phyloP scores from a whole-genome alignment of 2,888 invertebrate species.

The Ypsolopha scabrella region DNA sequence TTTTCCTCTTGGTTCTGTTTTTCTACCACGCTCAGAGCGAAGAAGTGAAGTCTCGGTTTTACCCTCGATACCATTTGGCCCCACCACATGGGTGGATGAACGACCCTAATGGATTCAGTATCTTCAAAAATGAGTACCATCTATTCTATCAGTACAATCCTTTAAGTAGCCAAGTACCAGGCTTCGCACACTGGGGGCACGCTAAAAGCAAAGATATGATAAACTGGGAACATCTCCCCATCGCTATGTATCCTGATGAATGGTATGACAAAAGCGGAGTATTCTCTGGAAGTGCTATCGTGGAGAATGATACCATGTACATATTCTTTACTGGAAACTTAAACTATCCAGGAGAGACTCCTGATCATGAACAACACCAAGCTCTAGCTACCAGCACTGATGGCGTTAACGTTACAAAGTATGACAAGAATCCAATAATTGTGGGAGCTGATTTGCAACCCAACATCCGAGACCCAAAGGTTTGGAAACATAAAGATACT shows the following conservation, averaged over 20 bases:
- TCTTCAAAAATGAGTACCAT: constrained; percentile 45
- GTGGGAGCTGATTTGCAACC: constrained; percentile 32
- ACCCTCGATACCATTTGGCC: constrained; percentile 41
- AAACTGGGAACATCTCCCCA: constrained; percentile 52
- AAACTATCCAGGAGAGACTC: constrained; percentile 25
- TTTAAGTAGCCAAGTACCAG: constrained; percentile 29
- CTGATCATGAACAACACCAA: constrained; percentile 38
- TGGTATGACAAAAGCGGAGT: constrained; percentile 44
- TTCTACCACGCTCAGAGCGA: not conserved
- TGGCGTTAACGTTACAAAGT: constrained; percentile 39
- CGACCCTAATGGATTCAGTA: constrained; percentile 66
- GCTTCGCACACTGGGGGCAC: constrained; percentile 64
- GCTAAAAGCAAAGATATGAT: constrained; percentile 52
- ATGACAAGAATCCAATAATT: constrained; percentile 40
- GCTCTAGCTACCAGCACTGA: constrained; percentile 39
- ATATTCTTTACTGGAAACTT: constrained; percentile 50
- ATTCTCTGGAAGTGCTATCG: constrained; percentile 59
- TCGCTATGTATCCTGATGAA: constrained; percentile 54
- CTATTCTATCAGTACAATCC: constrained; percentile 65
- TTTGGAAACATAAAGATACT: constrained; percentile 40
- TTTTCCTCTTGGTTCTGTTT: not conserved
- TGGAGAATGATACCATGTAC: constrained; percentile 38
- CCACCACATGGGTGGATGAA: constrained; percentile 63
- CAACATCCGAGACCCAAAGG: constrained; percentile 60
- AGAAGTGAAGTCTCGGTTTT: constrained; percentile 21